A percentile compares a stretch with the other conserved stretches of the same genome.
These are phyloP conservation scores for Sebastes flavidus DNA, from an alignment of 2,797 vertebrate species.

Conservation along the genomic window DNA sequence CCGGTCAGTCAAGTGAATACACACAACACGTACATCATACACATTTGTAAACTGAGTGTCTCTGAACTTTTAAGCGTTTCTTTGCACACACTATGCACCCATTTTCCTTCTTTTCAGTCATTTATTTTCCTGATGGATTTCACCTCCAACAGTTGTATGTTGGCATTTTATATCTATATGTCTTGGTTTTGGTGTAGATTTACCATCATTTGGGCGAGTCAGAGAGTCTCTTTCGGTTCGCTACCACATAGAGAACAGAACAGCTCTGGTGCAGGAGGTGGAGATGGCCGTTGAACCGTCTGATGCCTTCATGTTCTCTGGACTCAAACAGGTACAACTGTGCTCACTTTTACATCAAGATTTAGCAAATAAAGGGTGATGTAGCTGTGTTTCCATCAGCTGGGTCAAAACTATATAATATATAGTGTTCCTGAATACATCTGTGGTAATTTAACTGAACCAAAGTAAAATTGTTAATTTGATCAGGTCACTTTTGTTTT, in stretches of 20 bases:
- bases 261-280: constrained; percentile 92
- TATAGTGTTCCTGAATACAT: background rate
- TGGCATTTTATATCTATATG: rapidly evolving
- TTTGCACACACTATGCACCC: background rate
- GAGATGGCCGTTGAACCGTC: constrained; percentile 96
- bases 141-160: background rate
- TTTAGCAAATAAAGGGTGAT: background rate
- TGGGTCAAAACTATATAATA: background rate
- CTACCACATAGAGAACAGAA: constrained; percentile 94
- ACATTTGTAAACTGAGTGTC: background rate
- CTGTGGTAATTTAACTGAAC: background rate
- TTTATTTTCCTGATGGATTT: background rate
- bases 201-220: constrained; percentile 94
- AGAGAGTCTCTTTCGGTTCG: constrained; percentile 93
- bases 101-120: background rate
- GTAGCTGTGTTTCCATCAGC: background rate
- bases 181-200: constrained; percentile 78
- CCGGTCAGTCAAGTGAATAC: constrained; percentile 82
- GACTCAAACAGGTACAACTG: constrained; percentile 92
- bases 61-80: background rate
- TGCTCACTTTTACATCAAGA: background rate
- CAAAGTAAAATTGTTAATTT: background rate
- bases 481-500: background rate
- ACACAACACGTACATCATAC: background rate
- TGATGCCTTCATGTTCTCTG: constrained; percentile 99